These are phyloP conservation scores for Nettapus auritus DNA, from an alignment of 2,113 vertebrate species.

Conservation along the genomic window DNA sequence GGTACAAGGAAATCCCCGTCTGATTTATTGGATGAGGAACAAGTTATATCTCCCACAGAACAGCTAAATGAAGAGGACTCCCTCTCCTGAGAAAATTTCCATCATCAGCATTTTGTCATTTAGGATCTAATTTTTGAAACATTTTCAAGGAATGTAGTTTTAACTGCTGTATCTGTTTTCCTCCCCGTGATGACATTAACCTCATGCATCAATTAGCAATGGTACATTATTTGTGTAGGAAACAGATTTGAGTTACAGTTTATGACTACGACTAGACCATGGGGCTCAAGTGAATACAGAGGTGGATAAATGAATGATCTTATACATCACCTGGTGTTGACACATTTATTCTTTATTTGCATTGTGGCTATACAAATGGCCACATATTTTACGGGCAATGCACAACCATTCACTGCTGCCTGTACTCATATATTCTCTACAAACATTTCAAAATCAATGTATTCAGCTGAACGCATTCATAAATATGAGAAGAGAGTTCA, in stretches of 20 bases:
- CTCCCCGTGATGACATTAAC: not conserved
- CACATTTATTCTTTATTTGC: not conserved
- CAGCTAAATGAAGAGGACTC: not conserved
- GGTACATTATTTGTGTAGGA: not conserved
- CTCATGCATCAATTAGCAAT: not conserved
- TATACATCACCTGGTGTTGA: not conserved
- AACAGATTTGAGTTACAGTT: not conserved
- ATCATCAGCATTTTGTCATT: slow-evolving; percentile 7
- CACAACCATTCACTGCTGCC: not conserved
- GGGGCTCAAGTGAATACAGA: not conserved
- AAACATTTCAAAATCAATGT: not conserved
- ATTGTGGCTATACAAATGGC: not conserved
- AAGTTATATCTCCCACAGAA: not conserved
- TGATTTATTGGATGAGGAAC: not conserved
- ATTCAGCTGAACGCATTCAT: not conserved
- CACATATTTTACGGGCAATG: not conserved
- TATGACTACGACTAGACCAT: not conserved
- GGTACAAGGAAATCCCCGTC: not conserved
- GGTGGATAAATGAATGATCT: not conserved
- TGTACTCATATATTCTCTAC: not conserved
- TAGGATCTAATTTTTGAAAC: not conserved
- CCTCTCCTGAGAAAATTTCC: not conserved
- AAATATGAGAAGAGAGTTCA: slow-evolving; percentile 20
- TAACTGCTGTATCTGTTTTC: not conserved
- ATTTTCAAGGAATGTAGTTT: not conserved